phyloP scores from a whole-genome alignment of 1,140 invertebrate genomes.

The Drosophila leontia region DNA sequence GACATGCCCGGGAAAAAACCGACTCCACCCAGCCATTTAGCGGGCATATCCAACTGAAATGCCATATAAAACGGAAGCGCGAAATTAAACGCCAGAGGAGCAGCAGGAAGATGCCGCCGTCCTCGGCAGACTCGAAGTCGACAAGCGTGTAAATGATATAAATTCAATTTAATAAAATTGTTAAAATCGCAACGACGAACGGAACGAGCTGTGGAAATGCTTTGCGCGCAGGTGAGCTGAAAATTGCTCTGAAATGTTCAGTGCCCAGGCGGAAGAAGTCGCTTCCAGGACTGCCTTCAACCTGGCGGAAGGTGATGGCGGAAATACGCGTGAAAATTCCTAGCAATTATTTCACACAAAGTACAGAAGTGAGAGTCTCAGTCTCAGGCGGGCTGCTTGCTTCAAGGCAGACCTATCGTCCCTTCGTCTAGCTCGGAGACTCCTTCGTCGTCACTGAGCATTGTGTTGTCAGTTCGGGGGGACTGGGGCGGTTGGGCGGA shows the following conservation, averaged over 20 bases:
- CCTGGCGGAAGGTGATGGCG: slow-evolving; percentile 37
- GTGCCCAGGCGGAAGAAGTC: slow-evolving; percentile 50
- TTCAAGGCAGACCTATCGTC: slow-evolving; percentile 37
- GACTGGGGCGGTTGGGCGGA: background rate
- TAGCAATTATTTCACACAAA: slow-evolving; percentile 82
- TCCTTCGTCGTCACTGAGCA: slow-evolving; percentile 41
- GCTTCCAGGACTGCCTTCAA: slow-evolving; percentile 22
- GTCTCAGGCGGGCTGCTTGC: slow-evolving; percentile 3
- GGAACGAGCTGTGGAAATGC: slow-evolving; percentile 75
- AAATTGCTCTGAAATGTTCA: slow-evolving; percentile 76
- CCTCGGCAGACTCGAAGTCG: slow-evolving; percentile 71
- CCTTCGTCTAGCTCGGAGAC: slow-evolving; percentile 26
- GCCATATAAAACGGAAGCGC: slow-evolving; percentile 72
- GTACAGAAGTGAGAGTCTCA: slow-evolving; percentile 41
- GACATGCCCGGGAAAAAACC: slow-evolving; percentile 47
- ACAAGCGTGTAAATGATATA: slow-evolving; percentile 85
- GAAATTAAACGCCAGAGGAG: slow-evolving; percentile 62
- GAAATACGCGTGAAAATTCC: slow-evolving; percentile 83
- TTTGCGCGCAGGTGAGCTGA: slow-evolving; percentile 83
- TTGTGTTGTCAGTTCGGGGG: slow-evolving; percentile 35
- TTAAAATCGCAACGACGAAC: slow-evolving; percentile 81
- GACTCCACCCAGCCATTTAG: slow-evolving; percentile 4
- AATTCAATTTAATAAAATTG: slow-evolving; percentile 85
- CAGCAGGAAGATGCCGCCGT: slow-evolving; percentile 9
- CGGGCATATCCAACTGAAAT: slow-evolving; percentile 48